Evolutionary conservation across 2,113 vertebrate species (phyloP).

Genomic region (Anguilla rostrata): DNA sequence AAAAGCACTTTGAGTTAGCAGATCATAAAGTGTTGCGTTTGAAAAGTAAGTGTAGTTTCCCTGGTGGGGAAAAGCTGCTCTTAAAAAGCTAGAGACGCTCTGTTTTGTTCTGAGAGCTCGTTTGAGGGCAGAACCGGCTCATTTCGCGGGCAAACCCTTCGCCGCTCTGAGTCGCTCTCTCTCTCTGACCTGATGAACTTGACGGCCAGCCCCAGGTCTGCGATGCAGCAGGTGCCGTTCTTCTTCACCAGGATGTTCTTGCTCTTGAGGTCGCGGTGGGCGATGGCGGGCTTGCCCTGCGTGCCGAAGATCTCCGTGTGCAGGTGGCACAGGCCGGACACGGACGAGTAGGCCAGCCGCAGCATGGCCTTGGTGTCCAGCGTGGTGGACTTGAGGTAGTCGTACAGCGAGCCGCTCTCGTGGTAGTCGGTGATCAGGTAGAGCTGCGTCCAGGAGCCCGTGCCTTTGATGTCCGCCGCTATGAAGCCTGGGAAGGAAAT

Average conservation of each 20-base stretch:
- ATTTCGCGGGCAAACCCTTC: too few species aligned
- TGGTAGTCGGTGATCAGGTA: conserved; percentile 98
- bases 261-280: conserved; percentile 95
- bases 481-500: conserved; percentile 80
- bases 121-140: too few species aligned
- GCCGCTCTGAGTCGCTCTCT: too few species aligned
- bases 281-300: conserved; percentile 94
- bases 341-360: conserved; percentile 87
- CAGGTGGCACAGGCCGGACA: conserved; percentile 91
- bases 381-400: conserved; percentile 93
- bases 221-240: conserved; percentile 93
- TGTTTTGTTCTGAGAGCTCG: too few species aligned
- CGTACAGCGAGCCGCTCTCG: conserved; percentile 92
- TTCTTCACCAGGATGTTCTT: conserved; percentile 98
- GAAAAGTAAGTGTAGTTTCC: too few species aligned
- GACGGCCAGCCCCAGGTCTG: conserved; percentile 91
- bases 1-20: too few species aligned
- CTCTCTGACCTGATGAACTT: conserved; percentile 89
- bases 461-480: conserved; percentile 96
- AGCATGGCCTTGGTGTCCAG: conserved; percentile 88
- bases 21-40: too few species aligned
- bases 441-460: conserved; percentile 95
- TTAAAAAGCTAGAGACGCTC: too few species aligned
- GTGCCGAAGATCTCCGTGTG: conserved; percentile 97
- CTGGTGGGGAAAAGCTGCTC: too few species aligned